Conservation (phyloP, 1,140 invertebrate species). For the Drosophila elegans region DNA sequence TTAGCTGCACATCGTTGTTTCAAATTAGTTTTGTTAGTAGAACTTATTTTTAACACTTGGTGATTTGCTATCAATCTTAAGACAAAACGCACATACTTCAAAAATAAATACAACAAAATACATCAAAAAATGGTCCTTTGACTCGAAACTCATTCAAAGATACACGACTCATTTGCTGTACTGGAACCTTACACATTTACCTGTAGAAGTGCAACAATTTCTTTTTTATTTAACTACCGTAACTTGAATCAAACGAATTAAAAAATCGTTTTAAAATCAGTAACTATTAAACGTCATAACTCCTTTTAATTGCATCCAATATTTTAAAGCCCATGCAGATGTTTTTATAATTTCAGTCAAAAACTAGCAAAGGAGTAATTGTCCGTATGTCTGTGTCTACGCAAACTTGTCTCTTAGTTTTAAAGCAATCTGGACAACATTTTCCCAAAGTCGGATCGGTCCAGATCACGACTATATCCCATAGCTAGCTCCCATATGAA, state of each 20-base stretch:
- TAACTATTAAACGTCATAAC: neutral
- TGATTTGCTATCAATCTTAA: slow-evolving; percentile 9
- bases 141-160: slow-evolving; percentile 3
- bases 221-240: neutral
- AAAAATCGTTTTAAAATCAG: neutral
- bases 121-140: slow-evolving; percentile 5
- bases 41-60: slow-evolving; percentile 17
- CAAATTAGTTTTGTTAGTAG: slow-evolving; percentile 53
- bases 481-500: no score
- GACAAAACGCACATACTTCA: slow-evolving; percentile 5
- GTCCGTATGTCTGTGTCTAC: no score
- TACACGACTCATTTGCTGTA: neutral
- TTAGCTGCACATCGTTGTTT: slow-evolving; percentile 40
- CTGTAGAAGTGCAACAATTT: neutral
- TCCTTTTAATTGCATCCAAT: slow-evolving; percentile 15
- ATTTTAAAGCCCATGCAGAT: neutral
- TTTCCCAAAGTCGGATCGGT: no score
- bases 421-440: no score
- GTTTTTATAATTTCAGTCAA: no score
- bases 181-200: neutral
- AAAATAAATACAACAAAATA: neutral
- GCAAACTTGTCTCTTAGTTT: no score
- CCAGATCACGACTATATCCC: no score
- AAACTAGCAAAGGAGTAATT: no score
- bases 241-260: neutral